phyloP scores from a whole-genome alignment of 2,113 vertebrate genomes.

The Cathartes aura region DNA sequence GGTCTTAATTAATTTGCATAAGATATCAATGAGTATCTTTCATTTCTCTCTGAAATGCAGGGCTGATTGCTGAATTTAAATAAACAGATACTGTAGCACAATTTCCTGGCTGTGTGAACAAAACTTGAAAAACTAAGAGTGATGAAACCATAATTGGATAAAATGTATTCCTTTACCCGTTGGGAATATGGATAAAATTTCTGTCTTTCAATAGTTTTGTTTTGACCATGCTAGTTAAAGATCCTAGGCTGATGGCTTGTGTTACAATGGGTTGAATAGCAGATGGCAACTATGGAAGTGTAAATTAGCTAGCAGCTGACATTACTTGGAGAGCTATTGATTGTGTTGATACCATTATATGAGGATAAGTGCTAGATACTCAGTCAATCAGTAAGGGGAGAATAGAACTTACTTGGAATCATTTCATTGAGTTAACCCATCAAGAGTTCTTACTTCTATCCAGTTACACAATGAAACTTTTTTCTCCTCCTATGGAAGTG shows the following conservation, averaged over 20 bases:
- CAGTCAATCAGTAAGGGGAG: background rate
- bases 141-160: background rate
- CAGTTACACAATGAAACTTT: background rate
- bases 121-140: background rate
- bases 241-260: constrained; percentile 5
- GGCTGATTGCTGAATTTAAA: background rate
- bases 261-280: constrained; percentile 11
- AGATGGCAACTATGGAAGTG: constrained; percentile 65
- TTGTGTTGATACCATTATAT: background rate
- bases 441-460: background rate
- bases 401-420: background rate
- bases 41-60: background rate
- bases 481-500: constrained; percentile 34
- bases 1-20: background rate
- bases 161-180: background rate
- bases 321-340: background rate
- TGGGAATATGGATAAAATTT: background rate
- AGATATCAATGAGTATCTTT: background rate
- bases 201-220: background rate
- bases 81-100: background rate
- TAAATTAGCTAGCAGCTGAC: constrained; percentile 63
- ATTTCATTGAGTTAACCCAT: background rate
- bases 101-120: background rate
- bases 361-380: background rate
- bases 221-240: background rate